phyloP scores from a whole-genome alignment of 2,113 vertebrate species.

The Melanocharis versteri region DNA sequence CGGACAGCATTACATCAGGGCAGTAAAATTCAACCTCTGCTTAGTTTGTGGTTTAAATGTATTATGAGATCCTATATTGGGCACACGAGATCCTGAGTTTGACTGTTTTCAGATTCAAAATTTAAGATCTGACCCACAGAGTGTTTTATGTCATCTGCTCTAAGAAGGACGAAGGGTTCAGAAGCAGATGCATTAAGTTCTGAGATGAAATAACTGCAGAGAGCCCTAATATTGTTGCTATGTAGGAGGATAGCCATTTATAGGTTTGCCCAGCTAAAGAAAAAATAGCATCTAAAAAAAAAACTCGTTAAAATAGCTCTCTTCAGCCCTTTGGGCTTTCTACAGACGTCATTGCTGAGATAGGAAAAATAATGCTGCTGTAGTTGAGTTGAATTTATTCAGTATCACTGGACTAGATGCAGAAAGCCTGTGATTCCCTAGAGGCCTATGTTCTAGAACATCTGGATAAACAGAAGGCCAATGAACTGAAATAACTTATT shows the following conservation, averaged over 20 bases:
- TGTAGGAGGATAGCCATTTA: slow-evolving; percentile 36
- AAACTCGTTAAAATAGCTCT: slow-evolving; percentile 39
- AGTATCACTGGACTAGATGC: neutral
- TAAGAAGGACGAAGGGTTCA: neutral
- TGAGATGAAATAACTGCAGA: neutral
- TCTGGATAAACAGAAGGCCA: neutral
- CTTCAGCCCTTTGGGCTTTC: slow-evolving; percentile 26
- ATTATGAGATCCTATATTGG: neutral
- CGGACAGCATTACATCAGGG: neutral
- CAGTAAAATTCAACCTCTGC: neutral
- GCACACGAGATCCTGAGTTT: neutral
- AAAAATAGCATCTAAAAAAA: slow-evolving; percentile 44
- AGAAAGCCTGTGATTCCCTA: neutral
- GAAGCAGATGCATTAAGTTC: slow-evolving; percentile 39
- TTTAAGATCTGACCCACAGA: neutral
- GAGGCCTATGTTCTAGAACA: neutral
- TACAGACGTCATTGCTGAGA: neutral
- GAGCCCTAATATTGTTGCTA: neutral
- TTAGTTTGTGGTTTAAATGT: neutral
- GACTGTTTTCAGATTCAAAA: neutral
- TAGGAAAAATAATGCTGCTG: slow-evolving; percentile 26
- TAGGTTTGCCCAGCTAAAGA: slow-evolving; percentile 38
- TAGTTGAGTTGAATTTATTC: neutral
- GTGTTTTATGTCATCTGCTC: neutral
- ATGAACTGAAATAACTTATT: neutral